A percentile compares a stretch with the other conserved stretches of the same genome.
Evolutionary conservation across 2,888 invertebrate species (phyloP).

Genomic region (Lasioglossum calceatum): DNA sequence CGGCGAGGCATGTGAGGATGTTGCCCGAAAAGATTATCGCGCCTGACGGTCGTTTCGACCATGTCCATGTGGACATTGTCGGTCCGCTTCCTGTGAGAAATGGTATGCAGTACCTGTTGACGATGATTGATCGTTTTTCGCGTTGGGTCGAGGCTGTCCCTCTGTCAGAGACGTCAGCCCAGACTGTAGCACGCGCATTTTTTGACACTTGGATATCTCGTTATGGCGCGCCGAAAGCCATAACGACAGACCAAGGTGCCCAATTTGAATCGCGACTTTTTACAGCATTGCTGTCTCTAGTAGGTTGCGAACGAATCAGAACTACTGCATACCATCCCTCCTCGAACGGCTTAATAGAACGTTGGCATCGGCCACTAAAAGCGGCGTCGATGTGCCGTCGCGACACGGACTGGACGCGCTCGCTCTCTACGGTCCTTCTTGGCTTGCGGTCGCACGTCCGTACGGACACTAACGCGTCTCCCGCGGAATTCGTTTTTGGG

Average conservation of each 20-base stretch:
- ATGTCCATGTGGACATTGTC: background rate
- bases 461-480: too few species aligned
- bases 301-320: too few species aligned
- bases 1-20: background rate
- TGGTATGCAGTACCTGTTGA: background rate
- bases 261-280: background rate
- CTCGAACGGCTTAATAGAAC: too few species aligned
- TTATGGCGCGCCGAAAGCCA: background rate
- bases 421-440: too few species aligned
- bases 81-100: background rate
- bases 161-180: background rate
- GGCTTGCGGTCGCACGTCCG: too few species aligned
- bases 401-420: too few species aligned
- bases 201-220: background rate
- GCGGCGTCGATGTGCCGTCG: too few species aligned
- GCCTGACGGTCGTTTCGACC: background rate
- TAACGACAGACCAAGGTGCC: background rate
- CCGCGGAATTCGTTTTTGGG: too few species aligned
- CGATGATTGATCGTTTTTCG: background rate
- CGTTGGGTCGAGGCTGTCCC: background rate
- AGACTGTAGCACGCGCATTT: background rate
- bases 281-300: background rate
- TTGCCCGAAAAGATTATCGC: background rate
- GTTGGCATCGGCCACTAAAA: too few species aligned
- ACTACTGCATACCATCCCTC: too few species aligned